phyloP scores from a whole-genome alignment of 2,113 vertebrate genomes.

The Prietella phreatophila region DNA sequence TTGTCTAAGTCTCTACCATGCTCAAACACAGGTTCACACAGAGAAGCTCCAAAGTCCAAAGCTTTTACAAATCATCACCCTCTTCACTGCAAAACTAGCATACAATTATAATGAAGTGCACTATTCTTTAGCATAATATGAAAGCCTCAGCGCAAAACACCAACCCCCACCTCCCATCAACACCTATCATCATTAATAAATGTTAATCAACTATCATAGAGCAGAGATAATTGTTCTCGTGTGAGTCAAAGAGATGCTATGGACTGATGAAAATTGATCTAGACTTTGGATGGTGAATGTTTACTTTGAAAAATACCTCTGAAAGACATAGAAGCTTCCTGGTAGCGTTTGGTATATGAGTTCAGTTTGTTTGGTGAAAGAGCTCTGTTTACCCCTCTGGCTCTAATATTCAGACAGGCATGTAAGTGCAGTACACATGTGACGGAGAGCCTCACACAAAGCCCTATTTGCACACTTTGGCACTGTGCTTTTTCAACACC shows the following conservation, averaged over 20 bases:
- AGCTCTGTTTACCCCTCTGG: slow-evolving; percentile 42
- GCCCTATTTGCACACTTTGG: slow-evolving; percentile 40
- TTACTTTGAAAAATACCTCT: slow-evolving; percentile 14
- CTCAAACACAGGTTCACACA: slow-evolving; percentile 29
- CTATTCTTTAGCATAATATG: neutral
- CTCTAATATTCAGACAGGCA: slow-evolving; percentile 36
- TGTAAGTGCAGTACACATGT: slow-evolving; percentile 31
- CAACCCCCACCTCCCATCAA: neutral
- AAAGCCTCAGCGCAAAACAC: neutral
- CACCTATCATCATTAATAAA: neutral
- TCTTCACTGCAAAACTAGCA: neutral
- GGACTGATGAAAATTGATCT: neutral
- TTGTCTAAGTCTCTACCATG: slow-evolving; percentile 10
- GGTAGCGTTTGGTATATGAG: slow-evolving; percentile 15
- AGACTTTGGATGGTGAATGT: slow-evolving; percentile 14
- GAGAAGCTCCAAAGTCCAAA: slow-evolving; percentile 59
- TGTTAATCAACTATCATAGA: neutral
- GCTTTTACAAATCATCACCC: slow-evolving; percentile 34
- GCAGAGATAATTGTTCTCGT: neutral
- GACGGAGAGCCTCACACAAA: slow-evolving; percentile 42
- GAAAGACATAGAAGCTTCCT: slow-evolving; percentile 21
- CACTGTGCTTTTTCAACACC: slow-evolving; percentile 54
- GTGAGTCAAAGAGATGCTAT: neutral
- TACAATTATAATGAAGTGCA: neutral
- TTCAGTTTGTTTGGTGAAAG: slow-evolving; percentile 14